A percentile compares a stretch with the other conserved stretches of the same genome.
Evolutionary conservation across 2,888 invertebrate genomes (phyloP).

Genomic region (Busseola fusca): DNA sequence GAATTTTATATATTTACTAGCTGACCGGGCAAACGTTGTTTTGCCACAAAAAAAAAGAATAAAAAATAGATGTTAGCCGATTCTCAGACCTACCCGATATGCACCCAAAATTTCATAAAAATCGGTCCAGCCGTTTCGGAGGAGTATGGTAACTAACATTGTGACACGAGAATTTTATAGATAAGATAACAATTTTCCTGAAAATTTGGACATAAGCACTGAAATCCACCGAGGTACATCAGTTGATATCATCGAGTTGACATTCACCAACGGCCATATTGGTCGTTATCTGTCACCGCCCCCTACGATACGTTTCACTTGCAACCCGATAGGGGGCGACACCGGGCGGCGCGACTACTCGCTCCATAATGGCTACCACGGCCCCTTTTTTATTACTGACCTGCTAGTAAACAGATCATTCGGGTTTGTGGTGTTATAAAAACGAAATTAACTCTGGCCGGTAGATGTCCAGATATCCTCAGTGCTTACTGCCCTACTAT

Average conservation of each 20-base stretch:
- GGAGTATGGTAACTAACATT: too few relatives aligned
- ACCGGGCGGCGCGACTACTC: conserved; percentile 81
- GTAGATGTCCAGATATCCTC: conserved; percentile 85
- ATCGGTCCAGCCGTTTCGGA: too few relatives aligned
- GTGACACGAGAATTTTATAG: too few relatives aligned
- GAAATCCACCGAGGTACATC: conserved; percentile 47
- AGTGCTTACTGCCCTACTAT: conserved; percentile 76
- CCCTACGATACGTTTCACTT: conserved; percentile 87
- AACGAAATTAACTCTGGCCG: conserved; percentile 87
- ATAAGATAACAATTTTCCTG: conserved; percentile 14
- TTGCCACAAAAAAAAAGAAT: too few relatives aligned
- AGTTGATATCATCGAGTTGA: conserved; percentile 77
- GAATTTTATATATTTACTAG: conserved; percentile 19
- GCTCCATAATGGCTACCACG: conserved; percentile 85
- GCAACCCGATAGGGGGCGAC: conserved; percentile 89
- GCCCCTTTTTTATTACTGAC: conserved; percentile 89
- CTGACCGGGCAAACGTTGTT: too few relatives aligned
- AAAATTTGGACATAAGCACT: conserved; percentile 39
- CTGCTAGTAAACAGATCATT: conserved; percentile 90
- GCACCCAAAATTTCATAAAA: too few relatives aligned
- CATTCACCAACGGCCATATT: conserved; percentile 83
- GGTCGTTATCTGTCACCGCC: conserved; percentile 87
- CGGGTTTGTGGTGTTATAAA: conserved; percentile 89
- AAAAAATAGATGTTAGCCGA: too few relatives aligned
- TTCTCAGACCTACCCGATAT: too few relatives aligned